Base-by-base conservation (phyloP, 2,888 invertebrate genomes). In the Zaprionus obscuricornis region DNA sequence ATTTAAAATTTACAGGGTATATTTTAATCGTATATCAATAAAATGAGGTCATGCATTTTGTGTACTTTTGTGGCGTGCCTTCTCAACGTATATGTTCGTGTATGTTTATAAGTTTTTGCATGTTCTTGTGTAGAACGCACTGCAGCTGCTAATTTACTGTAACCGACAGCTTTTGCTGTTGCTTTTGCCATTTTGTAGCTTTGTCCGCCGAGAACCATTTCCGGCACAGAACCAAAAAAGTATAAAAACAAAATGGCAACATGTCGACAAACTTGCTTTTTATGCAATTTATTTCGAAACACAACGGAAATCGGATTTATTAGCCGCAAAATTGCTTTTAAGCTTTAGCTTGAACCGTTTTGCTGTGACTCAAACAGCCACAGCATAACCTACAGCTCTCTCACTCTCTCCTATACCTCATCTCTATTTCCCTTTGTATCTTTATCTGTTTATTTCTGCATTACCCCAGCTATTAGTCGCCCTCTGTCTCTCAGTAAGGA, bases 321-420 rank as follows among this genome's bases (percentile, higher is more conserved):
- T 88, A 87, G 87, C 88, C 87, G 75, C 87, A 88, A 88, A 88
- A 88, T 88, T 88, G 88, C 82, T 83, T 87, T 87, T 83, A 85
- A 82, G 86, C 81, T 59, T 78, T 58, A 39, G 55, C 50, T 16
- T 55, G 54, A 43, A 36, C 46, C 45, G 46, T 73, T 71, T 71
- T 70, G 57, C 84, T 81, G 79, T 85, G 78, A 68, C 65, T 83
- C 62, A 64, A 43, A 71, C 14, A 74, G 71, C 67, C 43, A 11
- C 43, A 36, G 4, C 16, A 14, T n/a, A 51, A 27, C 13, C 5
- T 16, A 17, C 24, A 11, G 14, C 26, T n/a, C 11, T 17, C 16
- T 7, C 29, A 13, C 7, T 3, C 8, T 2, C 2, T 6, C 16
- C 8, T 11, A 27, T 33, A 29, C 20, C 47, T 36, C 26, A n/a